A percentile compares a stretch with the other conserved stretches of the same genome.
Evolutionary conservation across 2,113 vertebrate species (phyloP).

Genomic region (Halcyon senegalensis): DNA sequence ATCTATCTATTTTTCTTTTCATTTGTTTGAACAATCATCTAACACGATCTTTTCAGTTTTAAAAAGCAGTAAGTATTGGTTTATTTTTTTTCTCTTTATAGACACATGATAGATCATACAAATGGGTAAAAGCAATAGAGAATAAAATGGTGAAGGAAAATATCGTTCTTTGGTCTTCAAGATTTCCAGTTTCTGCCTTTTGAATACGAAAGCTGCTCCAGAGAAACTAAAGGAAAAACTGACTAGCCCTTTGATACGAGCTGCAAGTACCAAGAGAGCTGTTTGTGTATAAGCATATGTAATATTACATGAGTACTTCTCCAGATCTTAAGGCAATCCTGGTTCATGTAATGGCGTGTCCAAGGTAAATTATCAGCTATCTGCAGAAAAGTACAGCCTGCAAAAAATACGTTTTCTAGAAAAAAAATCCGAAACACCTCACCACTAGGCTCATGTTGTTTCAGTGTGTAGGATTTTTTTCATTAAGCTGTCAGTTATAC

Average conservation of each 20-base stretch:
- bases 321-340: background rate
- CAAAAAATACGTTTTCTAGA: background rate
- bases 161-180: background rate
- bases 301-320: background rate
- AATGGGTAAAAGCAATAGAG: background rate
- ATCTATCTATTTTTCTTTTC: background rate
- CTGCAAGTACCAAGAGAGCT: background rate
- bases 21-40: background rate
- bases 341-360: background rate
- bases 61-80: background rate
- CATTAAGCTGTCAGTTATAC: background rate
- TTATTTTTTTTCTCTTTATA: background rate
- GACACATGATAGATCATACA: background rate
- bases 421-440: background rate
- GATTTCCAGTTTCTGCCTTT: background rate
- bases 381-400: background rate
- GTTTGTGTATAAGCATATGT: background rate
- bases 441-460: background rate
- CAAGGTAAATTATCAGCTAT: background rate
- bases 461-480: background rate
- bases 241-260: background rate
- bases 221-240: background rate
- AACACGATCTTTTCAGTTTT: background rate
- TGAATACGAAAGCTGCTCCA: background rate
- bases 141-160: background rate